Base-by-base conservation (phyloP, 1,140 invertebrate species). In the Brachionus paranguensis region DNA sequence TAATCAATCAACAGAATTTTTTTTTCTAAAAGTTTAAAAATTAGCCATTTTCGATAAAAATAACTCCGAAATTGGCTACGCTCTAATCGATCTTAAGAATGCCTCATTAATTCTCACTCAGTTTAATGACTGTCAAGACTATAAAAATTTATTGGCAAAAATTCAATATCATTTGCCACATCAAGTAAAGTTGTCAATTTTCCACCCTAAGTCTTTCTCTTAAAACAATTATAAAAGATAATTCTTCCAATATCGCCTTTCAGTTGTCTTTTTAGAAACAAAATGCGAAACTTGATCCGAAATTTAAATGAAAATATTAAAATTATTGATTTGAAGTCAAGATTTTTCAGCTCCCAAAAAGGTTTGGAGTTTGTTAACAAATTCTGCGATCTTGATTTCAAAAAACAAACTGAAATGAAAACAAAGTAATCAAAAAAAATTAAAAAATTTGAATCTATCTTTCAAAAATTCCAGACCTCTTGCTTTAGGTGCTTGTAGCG, bases 301-400 rank as follows among this genome's bases (percentile, higher is more conserved):
- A 27, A 55, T 2, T 55, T 20, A 12, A 29, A 55, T 41, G 41
- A 53, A 37, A 55, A 53, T 20, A 41, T 79, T 2, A 79, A 29
- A 60, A 33, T 79, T n/a, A 27, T 79, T 12, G 50, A 79, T 12
- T 20, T 79, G n/a, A 68, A 81, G 41, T 43, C 29, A 24, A 29
- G 50, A 20, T 81, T 81, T 64, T 81, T 81, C 7, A 81, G 27
- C 27, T 12, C 12, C 7, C 55, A 81, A 12, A 81, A 64, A 37
- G 78, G 78, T 20, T 43, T 76, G 5, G 72, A 76, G 50, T 76
- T 17, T 14, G 27, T 76, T 14, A 50, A 50, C 11, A 76, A 50
- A 76, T 10, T 50, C 10, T 76, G 72, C 5, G 10, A 11, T 5
- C 20, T 76, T 50, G 72, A 76, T 76, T 76, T 76, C 24, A 76